Evolutionary conservation across 2,888 invertebrate species (phyloP).

Genomic region (Tholera decimalis): DNA sequence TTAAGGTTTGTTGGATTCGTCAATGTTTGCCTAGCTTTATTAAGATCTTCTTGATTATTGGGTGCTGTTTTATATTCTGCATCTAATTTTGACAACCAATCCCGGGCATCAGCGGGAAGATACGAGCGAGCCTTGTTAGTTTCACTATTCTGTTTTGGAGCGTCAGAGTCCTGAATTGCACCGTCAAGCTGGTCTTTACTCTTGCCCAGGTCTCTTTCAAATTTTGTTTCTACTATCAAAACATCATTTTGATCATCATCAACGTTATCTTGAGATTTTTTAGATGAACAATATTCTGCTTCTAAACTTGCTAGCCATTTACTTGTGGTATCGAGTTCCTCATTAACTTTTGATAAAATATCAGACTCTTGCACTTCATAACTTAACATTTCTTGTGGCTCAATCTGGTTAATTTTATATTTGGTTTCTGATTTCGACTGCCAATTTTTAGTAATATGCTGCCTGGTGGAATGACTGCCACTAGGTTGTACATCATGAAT

Average conservation of each 20-base stretch:
- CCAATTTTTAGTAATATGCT: not conserved
- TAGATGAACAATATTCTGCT: constrained; percentile 2
- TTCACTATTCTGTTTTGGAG: not conserved
- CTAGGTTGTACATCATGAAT: constrained; percentile 6
- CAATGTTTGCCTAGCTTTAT: not conserved
- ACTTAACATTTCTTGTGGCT: constrained; percentile 1
- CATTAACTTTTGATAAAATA: constrained; percentile 1
- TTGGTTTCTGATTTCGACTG: constrained; percentile 11
- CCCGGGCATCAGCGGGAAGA: constrained; percentile 70
- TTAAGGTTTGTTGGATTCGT: constrained; percentile 3
- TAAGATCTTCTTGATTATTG: constrained; percentile 1
- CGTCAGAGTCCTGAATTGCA: not conserved
- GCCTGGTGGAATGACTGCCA: not conserved
- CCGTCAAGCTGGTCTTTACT: not conserved
- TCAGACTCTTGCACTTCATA: not conserved
- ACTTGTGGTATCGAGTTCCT: not conserved
- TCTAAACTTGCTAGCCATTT: constrained; percentile 32
- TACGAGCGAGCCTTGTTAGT: constrained; percentile 9
- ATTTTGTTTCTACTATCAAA: not conserved
- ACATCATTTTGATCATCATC: not conserved
- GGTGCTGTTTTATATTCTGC: constrained; percentile 83
- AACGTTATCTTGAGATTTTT: constrained; percentile 2
- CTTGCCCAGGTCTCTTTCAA: not conserved
- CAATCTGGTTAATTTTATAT: not conserved
- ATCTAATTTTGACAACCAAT: constrained; percentile 90